Evolutionary conservation across 2,113 vertebrate genomes (phyloP).

Genomic region (Rhinopomastus cyanomelas): DNA sequence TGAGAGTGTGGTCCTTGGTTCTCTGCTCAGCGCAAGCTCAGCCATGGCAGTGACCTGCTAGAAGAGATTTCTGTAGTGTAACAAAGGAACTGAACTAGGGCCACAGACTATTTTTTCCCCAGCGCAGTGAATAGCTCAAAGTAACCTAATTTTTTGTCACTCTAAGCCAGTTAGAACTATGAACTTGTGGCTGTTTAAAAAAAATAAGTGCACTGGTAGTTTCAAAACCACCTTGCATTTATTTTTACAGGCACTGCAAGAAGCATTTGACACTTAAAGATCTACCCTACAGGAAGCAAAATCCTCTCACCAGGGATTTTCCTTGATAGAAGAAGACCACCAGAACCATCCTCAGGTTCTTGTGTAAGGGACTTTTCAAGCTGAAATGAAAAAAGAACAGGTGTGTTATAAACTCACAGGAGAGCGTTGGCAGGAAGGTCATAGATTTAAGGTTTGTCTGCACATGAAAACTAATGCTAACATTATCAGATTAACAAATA

Average conservation of each 20-base stretch:
- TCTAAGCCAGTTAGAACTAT: neutral
- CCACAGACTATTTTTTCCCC: neutral
- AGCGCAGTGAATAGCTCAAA: neutral
- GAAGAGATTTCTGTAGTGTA: neutral
- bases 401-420: neutral
- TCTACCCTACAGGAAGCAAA: neutral
- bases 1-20: neutral
- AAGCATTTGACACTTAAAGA: neutral
- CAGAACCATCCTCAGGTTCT: constrained; percentile 29
- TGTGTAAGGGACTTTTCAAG: constrained; percentile 13
- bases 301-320: constrained; percentile 72
- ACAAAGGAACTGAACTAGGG: neutral
- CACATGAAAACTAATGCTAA: neutral
- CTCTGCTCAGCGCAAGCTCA: neutral
- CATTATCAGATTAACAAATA: neutral
- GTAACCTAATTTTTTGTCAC: constrained; percentile 6
- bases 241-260: too few species aligned
- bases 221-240: neutral
- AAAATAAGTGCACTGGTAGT: neutral
- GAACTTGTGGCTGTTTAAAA: neutral
- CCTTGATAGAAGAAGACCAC: constrained; percentile 44
- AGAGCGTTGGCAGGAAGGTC: neutral
- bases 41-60: neutral
- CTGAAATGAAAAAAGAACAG: constrained; percentile 41
- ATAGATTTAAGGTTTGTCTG: neutral